Conservation (phyloP, 1,140 invertebrate genomes). For the Zaprionus vittiger region DNA sequence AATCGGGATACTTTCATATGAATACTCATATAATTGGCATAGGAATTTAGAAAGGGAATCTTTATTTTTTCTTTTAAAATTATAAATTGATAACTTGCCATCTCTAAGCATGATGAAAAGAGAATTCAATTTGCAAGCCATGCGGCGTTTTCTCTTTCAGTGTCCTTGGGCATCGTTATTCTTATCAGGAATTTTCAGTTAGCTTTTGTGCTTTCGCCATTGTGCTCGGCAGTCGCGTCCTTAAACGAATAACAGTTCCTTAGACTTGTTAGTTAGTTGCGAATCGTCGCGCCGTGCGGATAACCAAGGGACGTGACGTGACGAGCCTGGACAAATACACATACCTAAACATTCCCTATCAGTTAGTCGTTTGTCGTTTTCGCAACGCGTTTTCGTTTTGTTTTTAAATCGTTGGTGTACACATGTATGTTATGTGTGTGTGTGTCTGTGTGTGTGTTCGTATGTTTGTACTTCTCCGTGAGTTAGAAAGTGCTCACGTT, state of each 20-base stretch:
- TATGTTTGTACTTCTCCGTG: conserved; percentile 5
- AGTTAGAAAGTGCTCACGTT: not conserved
- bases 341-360: conserved; percentile 1
- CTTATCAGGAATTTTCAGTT: conserved; percentile 62
- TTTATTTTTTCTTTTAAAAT: not conserved
- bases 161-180: conserved; percentile 52
- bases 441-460: conserved; percentile 17
- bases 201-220: conserved; percentile 45
- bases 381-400: conserved; percentile 6
- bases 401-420: not conserved
- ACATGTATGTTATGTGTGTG: not conserved
- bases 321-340: conserved; percentile 3
- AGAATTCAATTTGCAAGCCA: conserved; percentile 13
- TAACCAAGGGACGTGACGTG: conserved; percentile 45
- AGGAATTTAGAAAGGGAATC: too few relatives aligned
- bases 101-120: conserved; percentile 4
- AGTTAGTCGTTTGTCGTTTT: conserved; percentile 11
- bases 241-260: conserved; percentile 58
- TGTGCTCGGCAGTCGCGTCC: conserved; percentile 47
- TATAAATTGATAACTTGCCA: not conserved
- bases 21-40: too few relatives aligned
- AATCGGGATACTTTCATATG: too few relatives aligned
- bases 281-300: conserved; percentile 78
- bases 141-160: conserved; percentile 49
- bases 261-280: conserved; percentile 68